phyloP scores from a whole-genome alignment of 92 coral and sea anemone genomes.

The Parazoanthus swiftii region DNA sequence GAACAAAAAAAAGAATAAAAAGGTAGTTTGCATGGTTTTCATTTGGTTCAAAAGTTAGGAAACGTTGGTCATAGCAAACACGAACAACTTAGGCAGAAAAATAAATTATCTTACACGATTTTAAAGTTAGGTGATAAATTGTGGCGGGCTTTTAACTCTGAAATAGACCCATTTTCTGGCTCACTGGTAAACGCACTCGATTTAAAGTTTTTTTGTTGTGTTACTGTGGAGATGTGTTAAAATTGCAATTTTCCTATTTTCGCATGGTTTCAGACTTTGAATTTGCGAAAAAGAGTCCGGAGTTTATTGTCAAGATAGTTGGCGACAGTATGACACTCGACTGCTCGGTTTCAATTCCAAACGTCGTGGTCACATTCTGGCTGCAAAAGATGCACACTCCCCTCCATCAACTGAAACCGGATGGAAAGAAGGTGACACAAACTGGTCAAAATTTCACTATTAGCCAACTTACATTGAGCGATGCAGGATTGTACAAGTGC shows the following conservation, averaged over 20 bases:
- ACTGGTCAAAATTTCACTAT: conserved; percentile 39
- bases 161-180: neutral
- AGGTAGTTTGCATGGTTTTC: no score
- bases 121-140: no score
- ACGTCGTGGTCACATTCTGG: conserved; percentile 53
- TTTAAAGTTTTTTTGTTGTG: neutral
- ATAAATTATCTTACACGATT: no score
- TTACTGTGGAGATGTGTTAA: neutral
- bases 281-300: conserved; percentile 46
- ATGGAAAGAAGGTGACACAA: conserved; percentile 47
- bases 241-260: neutral
- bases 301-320: conserved; percentile 42
- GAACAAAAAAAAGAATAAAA: no score
- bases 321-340: conserved; percentile 53
- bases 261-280: conserved; percentile 48
- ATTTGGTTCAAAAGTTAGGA: no score
- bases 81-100: no score
- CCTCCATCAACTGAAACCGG: conserved; percentile 44
- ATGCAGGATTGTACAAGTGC: conserved; percentile 70
- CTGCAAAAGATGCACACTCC: conserved; percentile 28
- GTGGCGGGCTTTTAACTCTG: no score
- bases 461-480: conserved; percentile 37
- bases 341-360: conserved; percentile 57
- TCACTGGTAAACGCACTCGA: neutral
- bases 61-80: no score